Evolutionary conservation across 2,113 vertebrate species (phyloP).

Genomic region (Micromys minutus): DNA sequence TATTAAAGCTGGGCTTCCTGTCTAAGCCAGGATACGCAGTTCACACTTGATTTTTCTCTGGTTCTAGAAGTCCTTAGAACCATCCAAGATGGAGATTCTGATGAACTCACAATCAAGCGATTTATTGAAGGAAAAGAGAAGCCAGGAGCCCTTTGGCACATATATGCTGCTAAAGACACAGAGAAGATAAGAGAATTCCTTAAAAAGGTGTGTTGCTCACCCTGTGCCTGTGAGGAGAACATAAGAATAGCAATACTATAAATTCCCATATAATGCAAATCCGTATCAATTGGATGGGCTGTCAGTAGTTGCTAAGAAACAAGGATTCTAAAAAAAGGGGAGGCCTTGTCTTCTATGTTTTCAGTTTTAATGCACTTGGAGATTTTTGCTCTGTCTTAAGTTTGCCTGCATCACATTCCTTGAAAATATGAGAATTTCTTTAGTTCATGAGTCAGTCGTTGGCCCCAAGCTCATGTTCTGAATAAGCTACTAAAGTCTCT

Average conservation of each 20-base stretch:
- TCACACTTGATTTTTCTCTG: not conserved
- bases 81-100: slow-evolving; percentile 89
- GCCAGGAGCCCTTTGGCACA: slow-evolving; percentile 90
- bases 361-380: not conserved
- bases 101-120: slow-evolving; percentile 88
- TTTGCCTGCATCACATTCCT: not conserved
- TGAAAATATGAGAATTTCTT: not conserved
- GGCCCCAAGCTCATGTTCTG: not conserved
- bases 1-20: not conserved
- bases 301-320: slow-evolving; percentile 6
- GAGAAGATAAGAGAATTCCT: slow-evolving; percentile 90
- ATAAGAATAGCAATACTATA: not conserved
- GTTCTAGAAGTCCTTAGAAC: slow-evolving; percentile 87
- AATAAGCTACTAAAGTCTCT: not conserved
- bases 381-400: not conserved
- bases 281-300: not conserved
- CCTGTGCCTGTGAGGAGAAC: not conserved
- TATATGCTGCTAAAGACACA: slow-evolving; percentile 89
- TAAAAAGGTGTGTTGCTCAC: slow-evolving; percentile 84
- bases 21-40: not conserved
- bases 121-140: slow-evolving; percentile 87
- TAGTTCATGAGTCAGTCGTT: not conserved
- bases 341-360: not conserved
- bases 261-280: not conserved
- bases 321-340: not conserved